A percentile compares a stretch with the other conserved stretches of the same genome.
phyloP scores from a whole-genome alignment of 2,888 invertebrate species.

The Trichacis sp. region DNA sequence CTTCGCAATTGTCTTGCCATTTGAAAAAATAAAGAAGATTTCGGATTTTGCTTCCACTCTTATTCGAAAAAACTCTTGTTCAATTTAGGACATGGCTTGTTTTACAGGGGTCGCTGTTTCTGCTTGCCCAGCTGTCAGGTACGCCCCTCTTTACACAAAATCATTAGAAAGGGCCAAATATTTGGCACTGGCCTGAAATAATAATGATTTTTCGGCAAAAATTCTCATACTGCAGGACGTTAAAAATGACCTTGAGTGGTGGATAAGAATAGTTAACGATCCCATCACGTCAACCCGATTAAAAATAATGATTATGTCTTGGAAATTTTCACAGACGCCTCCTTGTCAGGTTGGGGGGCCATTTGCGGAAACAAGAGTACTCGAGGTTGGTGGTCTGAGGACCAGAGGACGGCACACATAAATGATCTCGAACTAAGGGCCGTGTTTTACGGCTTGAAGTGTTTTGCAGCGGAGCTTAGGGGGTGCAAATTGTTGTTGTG shows the following conservation, averaged over 20 bases:
- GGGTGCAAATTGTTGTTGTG: slow-evolving; percentile 4
- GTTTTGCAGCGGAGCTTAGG: slow-evolving; percentile 9
- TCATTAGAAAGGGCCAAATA: slow-evolving; percentile 13
- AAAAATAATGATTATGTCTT: neutral
- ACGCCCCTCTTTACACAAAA: slow-evolving; percentile 26
- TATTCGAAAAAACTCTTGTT: slow-evolving; percentile 8
- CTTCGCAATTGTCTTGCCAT: slow-evolving; percentile 20
- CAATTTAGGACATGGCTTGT: slow-evolving; percentile 27
- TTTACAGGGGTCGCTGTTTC: slow-evolving; percentile 19
- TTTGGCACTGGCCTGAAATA: slow-evolving; percentile 13
- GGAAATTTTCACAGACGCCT: slow-evolving; percentile 38
- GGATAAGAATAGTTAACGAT: slow-evolving; percentile 8
- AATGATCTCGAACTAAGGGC: slow-evolving; percentile 9
- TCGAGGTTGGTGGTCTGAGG: slow-evolving; percentile 13
- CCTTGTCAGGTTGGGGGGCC: slow-evolving; percentile 12
- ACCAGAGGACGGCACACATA: slow-evolving; percentile 5
- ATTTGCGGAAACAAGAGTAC: neutral
- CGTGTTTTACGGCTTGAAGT: slow-evolving; percentile 2
- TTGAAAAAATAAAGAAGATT: slow-evolving; percentile 20
- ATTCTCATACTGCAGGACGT: slow-evolving; percentile 5
- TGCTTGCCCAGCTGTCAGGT: slow-evolving; percentile 33
- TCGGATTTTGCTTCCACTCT: slow-evolving; percentile 3
- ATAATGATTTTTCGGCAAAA: slow-evolving; percentile 11
- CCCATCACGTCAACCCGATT: slow-evolving; percentile 5
- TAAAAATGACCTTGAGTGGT: slow-evolving; percentile 16